These are phyloP conservation scores for Danaus melanippus DNA, from an alignment of 1,140 invertebrate genomes.

Conservation along the genomic window DNA sequence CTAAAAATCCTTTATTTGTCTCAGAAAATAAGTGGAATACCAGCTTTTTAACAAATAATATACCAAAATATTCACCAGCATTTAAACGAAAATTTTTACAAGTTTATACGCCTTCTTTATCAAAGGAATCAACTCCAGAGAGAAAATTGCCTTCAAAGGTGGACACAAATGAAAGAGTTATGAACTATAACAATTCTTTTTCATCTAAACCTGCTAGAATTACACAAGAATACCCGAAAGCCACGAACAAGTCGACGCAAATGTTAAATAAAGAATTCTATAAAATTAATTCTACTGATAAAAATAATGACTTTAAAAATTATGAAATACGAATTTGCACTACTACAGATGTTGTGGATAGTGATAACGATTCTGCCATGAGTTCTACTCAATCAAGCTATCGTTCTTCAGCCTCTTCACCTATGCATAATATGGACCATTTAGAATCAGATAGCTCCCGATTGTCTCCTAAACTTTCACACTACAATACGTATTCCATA, in stretches of 20 bases:
- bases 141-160: constrained; percentile 48
- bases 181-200: constrained; percentile 29
- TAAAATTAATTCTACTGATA: constrained; percentile 39
- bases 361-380: constrained; percentile 89
- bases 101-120: constrained; percentile 73
- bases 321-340: constrained; percentile 61
- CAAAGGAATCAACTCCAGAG: constrained; percentile 60
- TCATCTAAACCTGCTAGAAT: constrained; percentile 52
- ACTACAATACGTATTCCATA: constrained; percentile 47
- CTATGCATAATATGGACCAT: constrained; percentile 64
- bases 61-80: constrained; percentile 87
- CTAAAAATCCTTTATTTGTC: constrained; percentile 31
- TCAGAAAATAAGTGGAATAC: constrained; percentile 72
- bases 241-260: constrained; percentile 21
- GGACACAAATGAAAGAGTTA: constrained; percentile 38
- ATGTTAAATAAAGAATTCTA: constrained; percentile 34
- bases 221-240: constrained; percentile 42
- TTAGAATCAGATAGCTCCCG: constrained; percentile 63
- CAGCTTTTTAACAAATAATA: constrained; percentile 64
- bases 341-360: constrained; percentile 76
- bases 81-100: constrained; percentile 84
- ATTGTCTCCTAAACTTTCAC: constrained; percentile 52
- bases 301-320: constrained; percentile 49
- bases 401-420: constrained; percentile 80
- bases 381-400: constrained; percentile 82